A percentile compares a stretch with the other conserved stretches of the same genome.
These are phyloP conservation scores for Formica selysi DNA, from an alignment of 1,140 invertebrate species.

Conservation along the genomic window DNA sequence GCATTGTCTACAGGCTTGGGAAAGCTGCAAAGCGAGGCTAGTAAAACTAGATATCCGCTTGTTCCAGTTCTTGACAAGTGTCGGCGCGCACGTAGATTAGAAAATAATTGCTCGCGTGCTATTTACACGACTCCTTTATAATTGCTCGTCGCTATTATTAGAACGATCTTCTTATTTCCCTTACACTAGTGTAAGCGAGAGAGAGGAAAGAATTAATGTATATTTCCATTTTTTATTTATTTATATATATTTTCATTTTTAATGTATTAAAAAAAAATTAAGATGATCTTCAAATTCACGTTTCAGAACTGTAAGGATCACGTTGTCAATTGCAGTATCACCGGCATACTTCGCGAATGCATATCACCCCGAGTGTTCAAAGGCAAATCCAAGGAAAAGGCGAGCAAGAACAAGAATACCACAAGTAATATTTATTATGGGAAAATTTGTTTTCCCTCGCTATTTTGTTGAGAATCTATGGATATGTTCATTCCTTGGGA, in stretches of 20 bases:
- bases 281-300: not conserved
- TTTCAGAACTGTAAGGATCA: constrained; percentile 83
- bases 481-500: not conserved
- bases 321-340: constrained; percentile 80
- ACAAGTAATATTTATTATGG: constrained; percentile 77
- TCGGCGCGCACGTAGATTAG: constrained; percentile 42
- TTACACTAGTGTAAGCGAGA: not conserved
- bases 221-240: not conserved
- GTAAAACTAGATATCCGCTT: constrained; percentile 52
- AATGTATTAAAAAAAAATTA: not conserved
- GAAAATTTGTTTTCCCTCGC: constrained; percentile 63
- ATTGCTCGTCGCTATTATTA: constrained; percentile 22
- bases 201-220: not conserved
- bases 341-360: constrained; percentile 84
- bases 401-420: constrained; percentile 77
- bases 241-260: too few species aligned
- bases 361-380: constrained; percentile 81
- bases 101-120: constrained; percentile 56
- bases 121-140: not conserved
- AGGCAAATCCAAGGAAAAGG: constrained; percentile 80
- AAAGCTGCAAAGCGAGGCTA: constrained; percentile 3
- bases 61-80: constrained; percentile 59
- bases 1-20: constrained; percentile 53
- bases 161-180: not conserved
- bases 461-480: constrained; percentile 55